Percentiles rank a stretch among this genome's conserved stretches.
phyloP scores from a whole-genome alignment of 1,140 invertebrate species.

The Sinonovacula constricta region DNA sequence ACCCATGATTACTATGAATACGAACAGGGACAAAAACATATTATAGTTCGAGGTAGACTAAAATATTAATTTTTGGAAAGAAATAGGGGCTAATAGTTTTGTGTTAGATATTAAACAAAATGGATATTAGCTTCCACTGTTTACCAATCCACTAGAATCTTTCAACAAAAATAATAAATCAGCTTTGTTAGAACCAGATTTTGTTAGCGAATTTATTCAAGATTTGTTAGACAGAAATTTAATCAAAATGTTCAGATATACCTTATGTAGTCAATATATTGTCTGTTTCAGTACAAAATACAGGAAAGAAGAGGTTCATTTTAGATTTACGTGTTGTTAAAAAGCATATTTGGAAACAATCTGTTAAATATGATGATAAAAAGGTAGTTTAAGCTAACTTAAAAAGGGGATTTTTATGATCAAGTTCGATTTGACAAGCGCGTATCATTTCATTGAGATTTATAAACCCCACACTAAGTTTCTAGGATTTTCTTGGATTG shows the following conservation, averaged over 20 bases:
- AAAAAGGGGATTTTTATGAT: conserved; percentile 11
- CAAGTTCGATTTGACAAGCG: conserved; percentile 37
- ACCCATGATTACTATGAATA: conserved; percentile 28
- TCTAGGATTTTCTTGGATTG: no score
- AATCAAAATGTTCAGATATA: conserved; percentile 7
- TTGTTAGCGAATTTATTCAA: conserved; percentile 17
- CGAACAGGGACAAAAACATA: conserved; percentile 28
- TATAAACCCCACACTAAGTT: no score
- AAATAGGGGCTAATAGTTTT: conserved; percentile 9
- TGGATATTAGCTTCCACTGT: conserved; percentile 34
- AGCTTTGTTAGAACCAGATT: neutral
- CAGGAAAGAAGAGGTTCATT: conserved; percentile 25
- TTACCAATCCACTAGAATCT: neutral
- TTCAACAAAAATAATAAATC: conserved; percentile 29
- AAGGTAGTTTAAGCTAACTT: conserved; percentile 5
- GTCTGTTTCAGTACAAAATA: no score
- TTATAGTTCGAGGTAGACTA: conserved; percentile 27
- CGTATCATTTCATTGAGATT: conserved; percentile 47
- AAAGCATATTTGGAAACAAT: conserved; percentile 16
- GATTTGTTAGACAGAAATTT: conserved; percentile 32
- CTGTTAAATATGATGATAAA: conserved; percentile 25
- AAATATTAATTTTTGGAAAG: conserved; percentile 1
- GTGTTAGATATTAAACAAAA: conserved; percentile 23
- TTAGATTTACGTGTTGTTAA: conserved; percentile 33
- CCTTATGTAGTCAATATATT: neutral